Percentiles rank a stretch among this genome's conserved stretches.
These are phyloP conservation scores for Archilochus colubris DNA, from an alignment of 2,113 vertebrate species.

Conservation along the genomic window DNA sequence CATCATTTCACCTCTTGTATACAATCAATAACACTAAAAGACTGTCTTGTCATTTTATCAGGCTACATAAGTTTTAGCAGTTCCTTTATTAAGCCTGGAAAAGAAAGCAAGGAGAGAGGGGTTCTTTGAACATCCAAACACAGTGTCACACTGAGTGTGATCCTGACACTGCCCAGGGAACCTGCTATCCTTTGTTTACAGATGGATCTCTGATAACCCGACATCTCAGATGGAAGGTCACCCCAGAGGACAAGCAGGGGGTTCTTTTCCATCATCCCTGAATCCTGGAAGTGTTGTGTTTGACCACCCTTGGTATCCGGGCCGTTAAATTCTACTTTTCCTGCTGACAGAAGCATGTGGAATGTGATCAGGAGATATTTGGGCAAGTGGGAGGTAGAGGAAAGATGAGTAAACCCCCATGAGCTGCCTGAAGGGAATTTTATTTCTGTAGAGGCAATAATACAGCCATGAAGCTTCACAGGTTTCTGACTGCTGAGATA, in stretches of 20 bases:
- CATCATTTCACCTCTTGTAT: slow-evolving; percentile 71
- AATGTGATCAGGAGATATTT: slow-evolving; percentile 51
- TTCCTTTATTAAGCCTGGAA: slow-evolving; percentile 76
- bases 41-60: slow-evolving; percentile 77
- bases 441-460: neutral
- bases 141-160: slow-evolving; percentile 77
- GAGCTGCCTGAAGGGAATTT: neutral
- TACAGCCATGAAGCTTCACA: neutral
- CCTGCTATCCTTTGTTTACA: slow-evolving; percentile 75
- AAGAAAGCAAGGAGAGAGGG: slow-evolving; percentile 64
- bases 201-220: slow-evolving; percentile 73
- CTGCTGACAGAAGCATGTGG: slow-evolving; percentile 52
- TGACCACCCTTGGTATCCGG: slow-evolving; percentile 51
- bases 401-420: neutral
- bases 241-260: slow-evolving; percentile 57
- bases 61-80: slow-evolving; percentile 76
- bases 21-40: slow-evolving; percentile 81
- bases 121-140: slow-evolving; percentile 80
- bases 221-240: slow-evolving; percentile 68
- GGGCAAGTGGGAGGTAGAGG: neutral
- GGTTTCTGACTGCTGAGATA: neutral
- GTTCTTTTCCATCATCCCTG: slow-evolving; percentile 69
- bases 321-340: slow-evolving; percentile 39
- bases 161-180: slow-evolving; percentile 74
- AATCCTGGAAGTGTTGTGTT: slow-evolving; percentile 9